Evolutionary conservation across 2,888 invertebrate species (phyloP), one percentile per base, ranked within the genome.

Genomic region (Colletes collaris): DNA sequence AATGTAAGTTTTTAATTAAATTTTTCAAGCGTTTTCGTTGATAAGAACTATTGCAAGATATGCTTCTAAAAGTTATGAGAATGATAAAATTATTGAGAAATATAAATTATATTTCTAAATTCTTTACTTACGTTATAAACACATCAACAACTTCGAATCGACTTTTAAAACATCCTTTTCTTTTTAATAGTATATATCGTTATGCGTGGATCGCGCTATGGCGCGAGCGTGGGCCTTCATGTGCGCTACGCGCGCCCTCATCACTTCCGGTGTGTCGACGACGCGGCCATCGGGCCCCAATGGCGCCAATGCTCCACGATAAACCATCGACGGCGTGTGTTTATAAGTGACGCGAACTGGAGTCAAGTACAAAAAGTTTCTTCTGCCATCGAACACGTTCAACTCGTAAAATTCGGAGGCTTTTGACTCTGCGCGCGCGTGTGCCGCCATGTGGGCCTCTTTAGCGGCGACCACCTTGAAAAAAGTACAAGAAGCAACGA

Each of bases 381-480:
- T 55, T 44, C 58, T 72, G 0, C 60, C 70, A 49, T 77, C 67
- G 60, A 76, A 79, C n/a, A 66, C 46, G 53, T 82, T 56, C 10
- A 80, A 19, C 19, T 76, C 58, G 55, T 80, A 79, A 8, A 64
- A 63, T n/a, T 74, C 66, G 56, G 79, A 84, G 13, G 90, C 85
- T 53, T 85, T 89, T 67, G 92, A 89, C 49, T 90, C 89, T 62
- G 91, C 93, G 59, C 91, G 87, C 8, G 92, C 92, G 73, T 91
- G 91, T 16, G 92, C 92, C 4, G 90, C 89, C 11, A 92, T 86
- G 86, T 93, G 94, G n/a, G 92, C 93, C 40, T 92, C 93, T 81
- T 93, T 93, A 37, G 94, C 94, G 70, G 92, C 92, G 8, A 84
- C 64, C 50, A 86, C 79, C 86, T 86, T 67, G 11, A n/a, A 7